phyloP scores from a whole-genome alignment of 2,888 invertebrate species.

The Amitus sp. region DNA sequence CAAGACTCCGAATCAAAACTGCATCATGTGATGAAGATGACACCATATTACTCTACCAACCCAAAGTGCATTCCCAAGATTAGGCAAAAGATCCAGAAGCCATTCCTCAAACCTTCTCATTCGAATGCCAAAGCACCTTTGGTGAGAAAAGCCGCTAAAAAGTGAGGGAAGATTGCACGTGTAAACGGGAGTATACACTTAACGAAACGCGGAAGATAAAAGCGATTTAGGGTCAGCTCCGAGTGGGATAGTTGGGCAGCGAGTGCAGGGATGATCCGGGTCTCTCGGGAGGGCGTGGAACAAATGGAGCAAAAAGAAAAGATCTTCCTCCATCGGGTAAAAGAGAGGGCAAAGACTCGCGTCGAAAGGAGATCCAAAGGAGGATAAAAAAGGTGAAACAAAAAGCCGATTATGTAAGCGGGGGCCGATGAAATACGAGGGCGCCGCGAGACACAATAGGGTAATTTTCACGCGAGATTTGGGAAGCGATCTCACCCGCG shows the following conservation, averaged over 20 bases:
- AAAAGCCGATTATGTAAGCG: slow-evolving; percentile 65
- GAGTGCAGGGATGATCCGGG: slow-evolving; percentile 31
- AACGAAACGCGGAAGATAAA: slow-evolving; percentile 19
- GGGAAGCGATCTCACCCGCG: slow-evolving; percentile 58
- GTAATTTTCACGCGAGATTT: slow-evolving; percentile 67
- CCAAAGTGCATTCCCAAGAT: no score
- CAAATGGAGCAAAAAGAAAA: slow-evolving; percentile 26
- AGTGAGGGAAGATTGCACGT: no score
- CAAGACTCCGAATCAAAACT: no score
- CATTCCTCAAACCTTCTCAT: no score
- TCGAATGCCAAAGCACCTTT: no score
- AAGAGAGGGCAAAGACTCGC: slow-evolving; percentile 20
- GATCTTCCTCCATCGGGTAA: slow-evolving; percentile 10
- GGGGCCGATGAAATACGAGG: slow-evolving; percentile 58
- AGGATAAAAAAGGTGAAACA: slow-evolving; percentile 57
- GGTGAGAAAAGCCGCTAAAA: no score
- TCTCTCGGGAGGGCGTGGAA: slow-evolving; percentile 25
- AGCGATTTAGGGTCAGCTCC: slow-evolving; percentile 35
- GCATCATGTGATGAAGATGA: no score
- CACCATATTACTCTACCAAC: no score
- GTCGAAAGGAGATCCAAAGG: no score
- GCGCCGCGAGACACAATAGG: slow-evolving; percentile 58
- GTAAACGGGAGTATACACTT: not conserved
- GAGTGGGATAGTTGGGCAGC: slow-evolving; percentile 25
- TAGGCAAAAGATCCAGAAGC: no score